Conservation (phyloP, 1,140 invertebrate genomes). For the Ceratina calcarata region DNA sequence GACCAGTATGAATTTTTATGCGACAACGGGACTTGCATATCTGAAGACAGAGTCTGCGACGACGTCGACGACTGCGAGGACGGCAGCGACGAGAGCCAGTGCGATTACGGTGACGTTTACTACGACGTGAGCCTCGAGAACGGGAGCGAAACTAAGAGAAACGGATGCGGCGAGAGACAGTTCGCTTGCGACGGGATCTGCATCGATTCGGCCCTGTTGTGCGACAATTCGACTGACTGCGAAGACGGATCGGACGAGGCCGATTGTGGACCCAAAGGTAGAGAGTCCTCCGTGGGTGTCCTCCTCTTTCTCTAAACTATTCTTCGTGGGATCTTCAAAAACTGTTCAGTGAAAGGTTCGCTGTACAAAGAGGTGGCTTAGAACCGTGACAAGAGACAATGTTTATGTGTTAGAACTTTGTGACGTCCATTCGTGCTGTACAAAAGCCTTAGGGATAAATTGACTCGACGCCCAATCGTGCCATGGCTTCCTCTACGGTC, state of each 20-base stretch:
- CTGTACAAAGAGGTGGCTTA: conserved; percentile 15
- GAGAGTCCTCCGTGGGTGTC: not conserved
- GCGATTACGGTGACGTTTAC: not conserved
- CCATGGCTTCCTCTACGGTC: too few relatives aligned
- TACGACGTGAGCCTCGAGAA: not conserved
- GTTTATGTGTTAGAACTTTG: not conserved
- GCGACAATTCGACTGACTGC: conserved; percentile 79
- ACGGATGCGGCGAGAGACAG: not conserved
- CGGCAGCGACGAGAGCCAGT: conserved; percentile 84
- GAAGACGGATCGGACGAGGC: conserved; percentile 79
- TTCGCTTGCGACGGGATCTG: conserved; percentile 71
- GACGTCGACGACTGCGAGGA: conserved; percentile 87
- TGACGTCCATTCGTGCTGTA: conserved; percentile 16
- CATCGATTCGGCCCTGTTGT: conserved; percentile 71
- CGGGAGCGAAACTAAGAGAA: not conserved
- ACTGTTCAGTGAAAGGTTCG: not conserved
- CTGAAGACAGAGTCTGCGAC: conserved; percentile 85
- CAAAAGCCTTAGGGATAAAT: conserved; percentile 11
- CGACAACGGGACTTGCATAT: conserved; percentile 83
- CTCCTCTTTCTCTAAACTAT: conserved; percentile 15
- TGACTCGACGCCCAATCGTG: too few relatives aligned
- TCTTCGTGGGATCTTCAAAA: conserved; percentile 21
- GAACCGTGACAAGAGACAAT: not conserved
- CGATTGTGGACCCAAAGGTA: conserved; percentile 65
- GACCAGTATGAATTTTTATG: conserved; percentile 79